phyloP scores from a whole-genome alignment of 2,888 invertebrate genomes.

The Nephrotoma appendiculata region DNA sequence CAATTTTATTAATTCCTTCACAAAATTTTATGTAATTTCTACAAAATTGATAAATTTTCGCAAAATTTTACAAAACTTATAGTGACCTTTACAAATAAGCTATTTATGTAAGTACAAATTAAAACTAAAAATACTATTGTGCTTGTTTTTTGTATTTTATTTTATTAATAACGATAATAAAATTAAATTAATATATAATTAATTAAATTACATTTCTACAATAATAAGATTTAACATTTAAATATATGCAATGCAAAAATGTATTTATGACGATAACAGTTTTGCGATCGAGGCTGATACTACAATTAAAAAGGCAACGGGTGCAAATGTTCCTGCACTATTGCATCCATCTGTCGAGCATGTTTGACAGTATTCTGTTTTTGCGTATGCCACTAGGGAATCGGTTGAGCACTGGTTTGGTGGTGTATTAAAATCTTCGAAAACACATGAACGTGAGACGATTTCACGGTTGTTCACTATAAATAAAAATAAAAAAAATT shows the following conservation, averaged over 20 bases:
- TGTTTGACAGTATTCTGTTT: constrained; percentile 30
- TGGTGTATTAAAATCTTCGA: constrained; percentile 28
- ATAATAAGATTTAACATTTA: neutral
- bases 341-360: constrained; percentile 32
- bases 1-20: neutral
- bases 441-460: constrained; percentile 30
- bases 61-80: neutral
- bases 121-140: neutral
- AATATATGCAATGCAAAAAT: neutral
- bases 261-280: constrained; percentile 8
- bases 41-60: neutral
- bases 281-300: constrained; percentile 10
- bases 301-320: constrained; percentile 20
- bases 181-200: neutral
- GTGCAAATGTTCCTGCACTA: constrained; percentile 19
- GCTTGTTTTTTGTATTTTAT: neutral
- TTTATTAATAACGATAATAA: neutral
- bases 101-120: neutral
- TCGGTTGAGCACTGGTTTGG: constrained; percentile 28
- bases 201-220: neutral
- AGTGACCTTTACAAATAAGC: neutral
- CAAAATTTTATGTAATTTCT: neutral
- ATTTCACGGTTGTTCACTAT: constrained; percentile 31
- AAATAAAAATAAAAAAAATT: constrained; percentile 13
- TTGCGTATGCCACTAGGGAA: constrained; percentile 29